Conservation (phyloP, 2,797 vertebrate species). For the Threskiornis aethiopicus region DNA sequence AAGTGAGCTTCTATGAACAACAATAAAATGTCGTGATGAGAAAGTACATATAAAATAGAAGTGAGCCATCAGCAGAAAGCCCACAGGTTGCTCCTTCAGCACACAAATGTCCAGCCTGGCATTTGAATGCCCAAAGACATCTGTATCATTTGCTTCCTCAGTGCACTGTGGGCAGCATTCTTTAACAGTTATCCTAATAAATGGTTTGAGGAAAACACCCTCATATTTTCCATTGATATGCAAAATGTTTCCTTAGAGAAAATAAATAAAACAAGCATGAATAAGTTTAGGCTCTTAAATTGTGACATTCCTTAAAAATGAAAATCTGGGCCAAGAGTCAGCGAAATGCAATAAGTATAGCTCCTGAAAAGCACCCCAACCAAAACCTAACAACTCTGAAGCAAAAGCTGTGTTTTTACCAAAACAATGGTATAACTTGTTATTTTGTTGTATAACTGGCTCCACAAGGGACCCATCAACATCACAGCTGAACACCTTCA, state of each 20-base stretch:
- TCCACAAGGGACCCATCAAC: not conserved
- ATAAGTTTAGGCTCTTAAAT: not conserved
- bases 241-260: conserved; percentile 26
- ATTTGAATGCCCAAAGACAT: not conserved
- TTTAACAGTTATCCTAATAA: not conserved
- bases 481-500: not conserved
- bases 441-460: not conserved
- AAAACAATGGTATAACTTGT: not conserved
- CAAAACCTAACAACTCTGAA: not conserved
- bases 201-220: not conserved
- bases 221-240: not conserved
- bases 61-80: conserved; percentile 12
- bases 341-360: not conserved
- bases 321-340: not conserved
- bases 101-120: not conserved
- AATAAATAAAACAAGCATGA: conserved; percentile 35
- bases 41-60: conserved; percentile 24
- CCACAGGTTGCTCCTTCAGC: not conserved
- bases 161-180: not conserved
- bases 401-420: not conserved
- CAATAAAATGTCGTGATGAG: conserved; percentile 44
- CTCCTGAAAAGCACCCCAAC: not conserved
- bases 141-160: not conserved
- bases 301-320: not conserved
- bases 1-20: conserved; percentile 58